A percentile compares a stretch with the other conserved stretches of the same genome.
Conservation (phyloP, 2,113 vertebrate species). For the Tychaedon coryphoeus region DNA sequence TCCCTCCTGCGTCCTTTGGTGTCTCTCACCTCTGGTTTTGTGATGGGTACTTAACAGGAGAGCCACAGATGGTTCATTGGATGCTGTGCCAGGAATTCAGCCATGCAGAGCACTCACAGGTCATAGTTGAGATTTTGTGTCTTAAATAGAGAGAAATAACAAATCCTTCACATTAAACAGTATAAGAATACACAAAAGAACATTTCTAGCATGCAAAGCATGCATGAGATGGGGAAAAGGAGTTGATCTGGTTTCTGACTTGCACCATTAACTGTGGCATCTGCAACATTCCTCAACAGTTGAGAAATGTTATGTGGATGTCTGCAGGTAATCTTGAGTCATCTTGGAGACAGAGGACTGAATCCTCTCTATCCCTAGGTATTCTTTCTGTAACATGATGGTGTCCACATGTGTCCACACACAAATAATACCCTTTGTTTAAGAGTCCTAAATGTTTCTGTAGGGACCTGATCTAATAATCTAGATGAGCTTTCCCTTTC, state of each 20-base stretch:
- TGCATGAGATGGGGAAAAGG: background rate
- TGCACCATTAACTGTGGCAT: rapidly evolving
- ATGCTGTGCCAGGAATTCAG: background rate
- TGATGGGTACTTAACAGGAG: background rate
- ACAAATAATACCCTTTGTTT: background rate
- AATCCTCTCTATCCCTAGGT: background rate
- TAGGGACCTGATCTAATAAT: background rate
- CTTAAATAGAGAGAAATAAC: background rate
- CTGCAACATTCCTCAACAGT: background rate
- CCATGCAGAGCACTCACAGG: rapidly evolving
- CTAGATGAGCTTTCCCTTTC: conserved; percentile 3
- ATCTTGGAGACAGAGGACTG: background rate
- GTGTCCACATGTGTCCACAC: background rate
- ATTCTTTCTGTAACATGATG: background rate
- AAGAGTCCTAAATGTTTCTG: background rate
- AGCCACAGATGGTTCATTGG: background rate
- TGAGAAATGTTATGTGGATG: background rate
- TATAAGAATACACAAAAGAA: background rate
- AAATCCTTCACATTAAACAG: background rate
- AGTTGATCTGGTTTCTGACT: background rate
- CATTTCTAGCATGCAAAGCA: rapidly evolving
- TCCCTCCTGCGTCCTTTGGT: background rate
- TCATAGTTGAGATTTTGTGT: background rate
- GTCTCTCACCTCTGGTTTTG: background rate
- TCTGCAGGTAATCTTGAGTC: background rate